Evolutionary conservation across 2,888 invertebrate genomes (phyloP).

Genomic region (Leptopterna dolabrata): DNA sequence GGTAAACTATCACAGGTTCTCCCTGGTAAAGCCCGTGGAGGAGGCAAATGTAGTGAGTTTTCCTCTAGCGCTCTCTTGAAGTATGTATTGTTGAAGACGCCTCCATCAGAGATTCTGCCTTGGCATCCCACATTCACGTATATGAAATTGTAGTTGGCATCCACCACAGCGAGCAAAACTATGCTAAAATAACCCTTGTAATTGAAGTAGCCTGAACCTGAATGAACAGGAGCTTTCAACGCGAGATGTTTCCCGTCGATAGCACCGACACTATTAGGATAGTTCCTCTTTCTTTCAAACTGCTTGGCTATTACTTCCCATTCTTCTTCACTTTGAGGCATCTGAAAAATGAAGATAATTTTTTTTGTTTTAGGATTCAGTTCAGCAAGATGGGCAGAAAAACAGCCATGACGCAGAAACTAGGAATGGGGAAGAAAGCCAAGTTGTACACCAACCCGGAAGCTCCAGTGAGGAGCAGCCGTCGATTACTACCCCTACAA

Average conservation of each 20-base stretch:
- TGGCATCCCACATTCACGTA: constrained; percentile 64
- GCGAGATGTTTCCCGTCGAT: background rate
- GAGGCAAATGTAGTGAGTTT: constrained; percentile 45
- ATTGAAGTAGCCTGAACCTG: background rate
- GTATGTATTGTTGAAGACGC: constrained; percentile 25
- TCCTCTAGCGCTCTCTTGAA: background rate
- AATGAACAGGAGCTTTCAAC: background rate
- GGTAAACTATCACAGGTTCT: constrained; percentile 51
- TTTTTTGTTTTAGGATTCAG: constrained; percentile 54
- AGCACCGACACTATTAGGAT: background rate
- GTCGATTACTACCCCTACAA: background rate
- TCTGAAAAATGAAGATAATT: too few species aligned
- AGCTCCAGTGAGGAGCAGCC: too few species aligned
- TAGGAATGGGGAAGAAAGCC: too few species aligned
- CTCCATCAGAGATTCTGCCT: constrained; percentile 62
- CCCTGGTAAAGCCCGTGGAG: constrained; percentile 48
- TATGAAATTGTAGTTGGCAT: constrained; percentile 64
- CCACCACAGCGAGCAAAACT: constrained; percentile 55
- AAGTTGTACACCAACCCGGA: too few species aligned
- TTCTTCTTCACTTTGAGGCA: background rate
- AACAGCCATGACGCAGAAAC: constrained; percentile 14
- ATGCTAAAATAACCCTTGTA: constrained; percentile 59
- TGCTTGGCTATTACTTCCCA: too few species aligned
- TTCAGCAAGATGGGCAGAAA: constrained; percentile 12
- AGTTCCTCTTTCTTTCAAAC: background rate